Evolutionary conservation across 2,113 vertebrate genomes (phyloP), one percentile per base, ranked within the genome.

Genomic region (Oophaga pumilio): DNA sequence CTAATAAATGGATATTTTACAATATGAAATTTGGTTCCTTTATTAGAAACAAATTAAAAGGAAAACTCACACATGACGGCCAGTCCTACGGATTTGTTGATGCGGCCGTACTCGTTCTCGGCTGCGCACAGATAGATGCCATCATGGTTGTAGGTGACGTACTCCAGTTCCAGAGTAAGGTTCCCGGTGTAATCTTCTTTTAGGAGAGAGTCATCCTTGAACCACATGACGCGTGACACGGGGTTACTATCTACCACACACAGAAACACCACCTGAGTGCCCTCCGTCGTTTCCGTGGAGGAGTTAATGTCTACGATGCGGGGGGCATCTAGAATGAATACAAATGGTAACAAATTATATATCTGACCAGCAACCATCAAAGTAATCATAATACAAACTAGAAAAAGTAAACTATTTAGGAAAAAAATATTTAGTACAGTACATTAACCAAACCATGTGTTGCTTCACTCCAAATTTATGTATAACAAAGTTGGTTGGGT

Each of bases 161-260:
- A 94, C 0, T 96, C 95, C 86, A 97, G 90, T 18, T 92, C 90
- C 66, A 97, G 93, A 0, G 94, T 93, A 89, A 95, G 82, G 78
- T 95, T 96, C 87, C 93, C 92, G 0, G 95, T 93, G 8, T 93
- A 94, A 1, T 96, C 97, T 90, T 96, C 95, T 9, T 92, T 85
- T 76, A 97, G 90, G 89, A 97, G 93, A 2, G 91, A 66, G 8
- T 95, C 95, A 1, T 94, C 95, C 20, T 96, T 94, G 89, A 94
- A 91, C 97, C 97, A 98, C 33, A 95, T 93, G 76, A 98, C 95
- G 87, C 93, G 92, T 10, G 97, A 88, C 17, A 82, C 87, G 4
- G 97, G 97, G 90, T 96, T 97, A 88, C 97, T 97, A 92, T 97
- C 97, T 56, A 97, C 96, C 86, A 95, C 95, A 14, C 97, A 98